These are phyloP conservation scores for Benitochromis conjunctus DNA, from an alignment of 2,113 vertebrate species.

Conservation along the genomic window DNA sequence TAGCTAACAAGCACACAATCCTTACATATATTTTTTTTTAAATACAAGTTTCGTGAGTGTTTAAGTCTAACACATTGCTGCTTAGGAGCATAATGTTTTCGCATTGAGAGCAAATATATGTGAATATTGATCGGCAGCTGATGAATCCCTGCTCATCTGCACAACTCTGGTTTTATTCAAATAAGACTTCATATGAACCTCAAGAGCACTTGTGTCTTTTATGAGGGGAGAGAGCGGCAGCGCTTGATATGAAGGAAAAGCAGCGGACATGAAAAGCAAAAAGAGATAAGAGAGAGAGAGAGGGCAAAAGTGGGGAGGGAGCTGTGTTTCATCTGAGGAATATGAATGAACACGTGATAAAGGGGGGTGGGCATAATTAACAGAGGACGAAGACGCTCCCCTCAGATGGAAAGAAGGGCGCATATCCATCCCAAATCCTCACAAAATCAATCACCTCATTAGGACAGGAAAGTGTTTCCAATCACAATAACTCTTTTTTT, in stretches of 20 bases:
- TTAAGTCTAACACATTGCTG: not conserved
- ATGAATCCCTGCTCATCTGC: conserved; percentile 3
- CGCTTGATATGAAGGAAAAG: conserved; percentile 12
- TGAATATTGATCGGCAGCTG: not conserved
- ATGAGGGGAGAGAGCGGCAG: not conserved
- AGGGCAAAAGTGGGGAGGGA: not conserved
- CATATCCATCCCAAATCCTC: conserved; percentile 17
- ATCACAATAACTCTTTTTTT: not conserved
- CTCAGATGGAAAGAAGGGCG: not conserved
- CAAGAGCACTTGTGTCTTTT: conserved; percentile 16
- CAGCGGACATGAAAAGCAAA: conserved; percentile 1
- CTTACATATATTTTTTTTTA: not conserved
- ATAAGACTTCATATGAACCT: conserved; percentile 1
- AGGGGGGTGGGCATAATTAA: not conserved
- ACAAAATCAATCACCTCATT: conserved; percentile 29
- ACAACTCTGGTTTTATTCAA: conserved; percentile 20
- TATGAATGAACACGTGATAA: conserved; percentile 35
- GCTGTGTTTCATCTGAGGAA: conserved; percentile 28
- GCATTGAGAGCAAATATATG: not conserved
- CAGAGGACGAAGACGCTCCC: conserved; percentile 13
- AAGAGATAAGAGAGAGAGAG: not conserved
- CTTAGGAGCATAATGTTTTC: not conserved
- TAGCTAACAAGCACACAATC: not conserved
- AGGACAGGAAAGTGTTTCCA: conserved; percentile 26
- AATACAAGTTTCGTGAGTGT: not conserved